phyloP scores from a whole-genome alignment of 2,113 vertebrate species.

The Stercorarius parasiticus region DNA sequence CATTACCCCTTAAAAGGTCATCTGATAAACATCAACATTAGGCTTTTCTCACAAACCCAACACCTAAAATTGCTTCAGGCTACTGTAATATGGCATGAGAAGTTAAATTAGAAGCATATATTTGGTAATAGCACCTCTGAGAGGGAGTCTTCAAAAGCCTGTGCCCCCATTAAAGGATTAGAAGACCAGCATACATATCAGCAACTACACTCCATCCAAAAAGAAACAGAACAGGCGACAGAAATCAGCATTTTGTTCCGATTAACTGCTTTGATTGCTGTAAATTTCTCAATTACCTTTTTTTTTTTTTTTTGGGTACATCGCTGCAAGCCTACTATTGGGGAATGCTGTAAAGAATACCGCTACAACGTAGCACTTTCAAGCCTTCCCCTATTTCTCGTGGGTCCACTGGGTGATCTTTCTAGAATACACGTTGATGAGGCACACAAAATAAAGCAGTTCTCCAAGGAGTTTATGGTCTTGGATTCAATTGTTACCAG shows the following conservation, averaged over 20 bases:
- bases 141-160: constrained; percentile 44
- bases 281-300: background rate
- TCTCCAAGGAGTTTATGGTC: constrained; percentile 77
- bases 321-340: background rate
- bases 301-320: background rate
- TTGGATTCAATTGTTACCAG: constrained; percentile 50
- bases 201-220: background rate
- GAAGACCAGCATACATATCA: constrained; percentile 8
- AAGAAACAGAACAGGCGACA: background rate
- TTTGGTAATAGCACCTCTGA: constrained; percentile 75
- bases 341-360: background rate
- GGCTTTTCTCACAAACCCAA: constrained; percentile 84
- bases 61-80: constrained; percentile 68
- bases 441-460: constrained; percentile 70
- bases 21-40: constrained; percentile 85
- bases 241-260: constrained; percentile 47
- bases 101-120: constrained; percentile 82
- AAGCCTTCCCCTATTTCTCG: background rate
- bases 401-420: background rate
- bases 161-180: constrained; percentile 35
- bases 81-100: constrained; percentile 68
- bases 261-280: background rate
- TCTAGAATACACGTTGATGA: constrained; percentile 62
- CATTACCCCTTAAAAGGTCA: constrained; percentile 86
- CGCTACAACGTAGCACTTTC: background rate